Base-by-base conservation (phyloP, 2,113 vertebrate species). In the Eonycteris spelaea region DNA sequence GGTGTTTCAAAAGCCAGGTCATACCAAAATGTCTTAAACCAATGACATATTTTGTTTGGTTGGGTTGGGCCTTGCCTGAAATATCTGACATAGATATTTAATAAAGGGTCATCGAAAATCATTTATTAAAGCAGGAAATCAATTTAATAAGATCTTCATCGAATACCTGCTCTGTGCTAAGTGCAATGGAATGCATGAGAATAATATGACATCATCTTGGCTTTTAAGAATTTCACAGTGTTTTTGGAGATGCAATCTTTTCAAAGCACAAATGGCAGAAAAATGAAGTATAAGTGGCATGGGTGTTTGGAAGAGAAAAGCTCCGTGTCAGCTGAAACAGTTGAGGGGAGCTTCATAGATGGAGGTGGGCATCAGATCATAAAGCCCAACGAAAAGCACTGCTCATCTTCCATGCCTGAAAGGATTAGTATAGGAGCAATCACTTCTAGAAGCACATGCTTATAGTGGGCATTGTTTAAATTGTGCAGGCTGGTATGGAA, bases 11-110 rank as follows among this genome's bases (percentile, higher is more conserved):
- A 95, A 26, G 8, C 40, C 33, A 5, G 84, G 30, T 74, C n/a
- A 89, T 24, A 93, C 85, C 26, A 90, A 92, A 74, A 93, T 55
- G 63, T 68, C 75, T 91, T 85, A 65, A 95, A 88, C n/a, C 15
- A 85, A 89, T 70, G 9, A 51, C 33, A 24, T 73, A 87, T 63
- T 90, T 95, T 53, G 59, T 88, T 90, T 88, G 43, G 22, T 53
- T 88, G 51, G 86, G 8, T 48, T 90, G 6, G 19, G 3, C 22
- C 16, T 78, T 90, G 9, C 35, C 80, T 94, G 57, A 93, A 96
- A 53, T 82, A 77, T 40, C 26, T 75, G 33, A 35, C 48, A 91
- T 7, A 57, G 51, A 71, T 51, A 65, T 53, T 57, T 83, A 92
- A 70, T 19, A 90, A 95, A 88, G 2, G 13, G 57, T 51, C 51